Conservation (phyloP, 2,797 vertebrate genomes). For the Clarias pachynema region DNA sequence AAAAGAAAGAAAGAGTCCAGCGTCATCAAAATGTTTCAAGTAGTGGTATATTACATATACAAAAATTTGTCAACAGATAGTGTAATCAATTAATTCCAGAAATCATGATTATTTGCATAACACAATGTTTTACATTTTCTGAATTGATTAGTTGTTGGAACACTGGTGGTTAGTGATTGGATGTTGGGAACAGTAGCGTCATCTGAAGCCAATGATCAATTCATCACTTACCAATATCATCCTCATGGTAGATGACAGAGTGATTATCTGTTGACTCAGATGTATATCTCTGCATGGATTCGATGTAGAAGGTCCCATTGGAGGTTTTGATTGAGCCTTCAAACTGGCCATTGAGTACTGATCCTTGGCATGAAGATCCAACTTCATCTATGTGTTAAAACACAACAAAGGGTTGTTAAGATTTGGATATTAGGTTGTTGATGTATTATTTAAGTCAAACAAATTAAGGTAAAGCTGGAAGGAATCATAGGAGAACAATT, state of each 20-base stretch:
- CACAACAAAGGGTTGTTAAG: background rate
- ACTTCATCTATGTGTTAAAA: slow-evolving; percentile 67
- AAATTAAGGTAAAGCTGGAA: background rate
- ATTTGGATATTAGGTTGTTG: background rate
- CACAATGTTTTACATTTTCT: background rate
- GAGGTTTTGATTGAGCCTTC: slow-evolving; percentile 78
- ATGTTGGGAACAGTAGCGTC: background rate
- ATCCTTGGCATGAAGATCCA: slow-evolving; percentile 77
- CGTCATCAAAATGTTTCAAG: background rate
- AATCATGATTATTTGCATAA: background rate
- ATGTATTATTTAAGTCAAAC: background rate
- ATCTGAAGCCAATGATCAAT: background rate
- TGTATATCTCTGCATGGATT: slow-evolving; percentile 66
- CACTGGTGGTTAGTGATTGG: background rate
- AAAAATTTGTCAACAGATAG: background rate
- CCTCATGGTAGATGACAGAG: slow-evolving; percentile 82
- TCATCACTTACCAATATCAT: slow-evolving; percentile 76
- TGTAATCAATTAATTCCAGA: background rate
- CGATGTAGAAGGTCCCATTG: slow-evolving; percentile 79
- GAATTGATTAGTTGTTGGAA: background rate
- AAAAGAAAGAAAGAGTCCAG: background rate
- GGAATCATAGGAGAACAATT: background rate
- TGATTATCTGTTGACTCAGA: slow-evolving; percentile 63
- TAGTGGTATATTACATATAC: background rate
- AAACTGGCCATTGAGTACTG: slow-evolving; percentile 78